Evolutionary conservation across 2,113 vertebrate genomes (phyloP), one percentile per base, ranked within the genome.

Genomic region (Eudyptes chrysolophus): DNA sequence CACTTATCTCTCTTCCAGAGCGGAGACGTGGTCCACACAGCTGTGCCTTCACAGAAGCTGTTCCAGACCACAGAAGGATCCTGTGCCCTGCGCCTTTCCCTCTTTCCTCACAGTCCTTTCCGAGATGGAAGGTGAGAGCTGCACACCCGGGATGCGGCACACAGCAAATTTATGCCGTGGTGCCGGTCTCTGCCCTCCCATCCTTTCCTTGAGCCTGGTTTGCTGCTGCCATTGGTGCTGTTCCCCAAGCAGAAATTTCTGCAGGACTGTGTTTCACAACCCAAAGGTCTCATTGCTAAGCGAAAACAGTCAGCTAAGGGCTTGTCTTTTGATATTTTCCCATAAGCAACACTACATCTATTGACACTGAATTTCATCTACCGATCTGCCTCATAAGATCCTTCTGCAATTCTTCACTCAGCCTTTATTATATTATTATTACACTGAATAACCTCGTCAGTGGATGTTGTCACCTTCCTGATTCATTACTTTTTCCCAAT

Each of bases 91-190:
- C 38, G 17, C 64, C 38, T 16, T 11, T 25, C 7, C 60, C 60
- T 3, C 7, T 9, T 6, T 30, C 13, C 61, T 8, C 5, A 1
- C 9, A 5, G n/a, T 2, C 42, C 58, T 13, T 16, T 22, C 24
- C 6, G 16, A 2, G 38, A 1, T 1, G 0, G 29, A 55, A 20
- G 17, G 16, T 0, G 27, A 52, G 57, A 6, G 2, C 46, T 0
- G 15, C 46, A 0, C 0, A 0, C 58, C 4, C 8, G 0, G 57
- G 42, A 4, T 2, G 4, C 4, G 1, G 21, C 8, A 1, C 61
- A 5, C 68, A 17, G 44, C 14, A 29, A 2, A 0, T 25, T 34
- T 10, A 2, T 11, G 0, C 6, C 20, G 0, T 1, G 4, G 5
- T 6, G 34, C 84, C 12, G 40, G 10, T n/a, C 58, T 42, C 76